Conservation (phyloP, 2,888 invertebrate genomes). For the Mantis religiosa region DNA sequence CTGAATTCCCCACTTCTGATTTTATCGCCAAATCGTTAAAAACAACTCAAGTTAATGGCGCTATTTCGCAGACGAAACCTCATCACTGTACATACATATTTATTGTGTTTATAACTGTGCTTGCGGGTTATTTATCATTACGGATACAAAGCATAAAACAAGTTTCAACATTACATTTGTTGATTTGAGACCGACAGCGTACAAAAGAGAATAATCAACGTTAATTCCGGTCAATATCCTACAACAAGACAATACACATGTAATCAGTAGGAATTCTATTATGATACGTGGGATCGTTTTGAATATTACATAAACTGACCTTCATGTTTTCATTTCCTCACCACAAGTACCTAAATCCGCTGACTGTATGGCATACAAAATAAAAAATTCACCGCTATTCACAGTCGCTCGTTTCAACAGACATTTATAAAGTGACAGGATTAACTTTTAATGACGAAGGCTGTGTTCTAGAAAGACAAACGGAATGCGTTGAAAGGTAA, state of each 20-base stretch:
- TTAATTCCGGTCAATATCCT: background rate
- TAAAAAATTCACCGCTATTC: background rate
- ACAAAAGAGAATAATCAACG: background rate
- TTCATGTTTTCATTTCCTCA: background rate
- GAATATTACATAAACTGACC: background rate
- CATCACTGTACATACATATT: too few relatives aligned
- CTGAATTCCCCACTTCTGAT: too few relatives aligned
- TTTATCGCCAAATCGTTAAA: too few relatives aligned
- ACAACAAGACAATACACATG: background rate
- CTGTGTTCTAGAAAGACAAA: background rate
- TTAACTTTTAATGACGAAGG: background rate
- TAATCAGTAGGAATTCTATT: background rate
- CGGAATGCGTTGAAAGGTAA: background rate
- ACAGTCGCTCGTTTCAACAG: background rate
- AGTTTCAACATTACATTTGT: background rate
- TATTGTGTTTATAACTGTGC: too few relatives aligned
- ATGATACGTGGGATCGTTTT: background rate
- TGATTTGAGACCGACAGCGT: background rate
- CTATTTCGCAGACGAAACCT: too few relatives aligned
- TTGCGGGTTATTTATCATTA: too few relatives aligned
- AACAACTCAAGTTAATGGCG: too few relatives aligned
- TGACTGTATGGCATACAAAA: background rate
- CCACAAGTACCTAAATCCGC: background rate
- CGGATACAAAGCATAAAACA: too few relatives aligned
- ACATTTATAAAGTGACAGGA: background rate